A percentile compares a stretch with the other conserved stretches of the same genome.
Conservation (phyloP, 2,888 invertebrate species). For the Limnephilus rhombicus region DNA sequence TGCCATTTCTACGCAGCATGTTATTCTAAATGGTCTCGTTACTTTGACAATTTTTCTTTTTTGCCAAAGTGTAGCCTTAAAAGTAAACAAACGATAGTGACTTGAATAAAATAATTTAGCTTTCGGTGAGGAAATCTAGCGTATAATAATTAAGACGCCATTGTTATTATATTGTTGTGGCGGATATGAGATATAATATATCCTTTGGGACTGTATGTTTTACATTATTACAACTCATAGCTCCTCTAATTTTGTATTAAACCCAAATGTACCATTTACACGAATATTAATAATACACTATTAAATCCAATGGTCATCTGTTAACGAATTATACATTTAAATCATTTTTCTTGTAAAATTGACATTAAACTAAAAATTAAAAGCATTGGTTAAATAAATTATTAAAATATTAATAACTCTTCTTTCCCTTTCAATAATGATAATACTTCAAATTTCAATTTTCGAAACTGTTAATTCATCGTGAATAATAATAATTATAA, state of each 20-base stretch:
- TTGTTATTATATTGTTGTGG: neutral
- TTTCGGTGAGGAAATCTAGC: neutral
- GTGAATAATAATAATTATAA: neutral
- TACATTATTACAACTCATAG: conserved; percentile 1
- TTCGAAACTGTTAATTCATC: neutral
- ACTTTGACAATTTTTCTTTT: conserved; percentile 1
- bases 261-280: conserved; percentile 1
- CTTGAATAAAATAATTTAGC: neutral
- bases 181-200: neutral
- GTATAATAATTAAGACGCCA: neutral
- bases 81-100: neutral
- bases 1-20: neutral
- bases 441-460: too few species aligned
- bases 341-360: neutral
- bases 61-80: conserved; percentile 1
- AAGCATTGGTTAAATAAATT: neutral
- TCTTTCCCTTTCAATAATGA: neutral
- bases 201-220: neutral
- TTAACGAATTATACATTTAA: neutral
- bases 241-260: neutral
- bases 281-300: neutral
- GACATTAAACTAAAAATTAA: neutral
- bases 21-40: neutral
- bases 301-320: neutral
- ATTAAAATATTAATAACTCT: neutral